These are phyloP conservation scores for Sminthurinus signatus DNA, from an alignment of 1,140 invertebrate species.

Conservation along the genomic window DNA sequence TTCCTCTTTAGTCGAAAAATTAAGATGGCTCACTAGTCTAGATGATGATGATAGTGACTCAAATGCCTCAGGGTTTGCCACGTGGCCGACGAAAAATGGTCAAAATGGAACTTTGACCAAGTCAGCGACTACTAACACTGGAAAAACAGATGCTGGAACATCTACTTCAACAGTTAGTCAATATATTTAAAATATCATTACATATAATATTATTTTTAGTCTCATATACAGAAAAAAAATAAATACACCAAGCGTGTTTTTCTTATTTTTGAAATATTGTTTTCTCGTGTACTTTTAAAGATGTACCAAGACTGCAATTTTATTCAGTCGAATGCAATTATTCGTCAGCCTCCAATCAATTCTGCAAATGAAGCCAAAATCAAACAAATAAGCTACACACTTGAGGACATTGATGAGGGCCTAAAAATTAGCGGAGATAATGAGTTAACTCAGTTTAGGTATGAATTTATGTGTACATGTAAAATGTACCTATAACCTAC, in stretches of 20 bases:
- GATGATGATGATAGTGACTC: conserved; percentile 31
- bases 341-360: conserved; percentile 19
- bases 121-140: conserved; percentile 7
- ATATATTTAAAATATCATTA: too few relatives aligned
- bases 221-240: too few relatives aligned
- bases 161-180: too few relatives aligned
- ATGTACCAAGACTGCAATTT: conserved; percentile 36
- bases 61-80: conserved; percentile 36
- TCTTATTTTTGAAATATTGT: too few relatives aligned
- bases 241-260: too few relatives aligned
- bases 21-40: conserved; percentile 39
- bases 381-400: conserved; percentile 38
- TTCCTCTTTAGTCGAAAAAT: conserved; percentile 39
- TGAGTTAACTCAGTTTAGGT: too few relatives aligned
- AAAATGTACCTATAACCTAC: too few relatives aligned
- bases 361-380: conserved; percentile 38
- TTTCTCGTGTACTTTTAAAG: too few relatives aligned
- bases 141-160: conserved; percentile 40
- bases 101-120: conserved; percentile 27
- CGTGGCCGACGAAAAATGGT: conserved; percentile 40
- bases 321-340: conserved; percentile 28
- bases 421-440: conserved; percentile 36
- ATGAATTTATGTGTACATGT: too few relatives aligned
- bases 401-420: conserved; percentile 41
- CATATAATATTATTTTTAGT: too few relatives aligned